These are phyloP conservation scores for Entelurus aequoreus DNA, from an alignment of 2,113 vertebrate species.

Conservation along the genomic window DNA sequence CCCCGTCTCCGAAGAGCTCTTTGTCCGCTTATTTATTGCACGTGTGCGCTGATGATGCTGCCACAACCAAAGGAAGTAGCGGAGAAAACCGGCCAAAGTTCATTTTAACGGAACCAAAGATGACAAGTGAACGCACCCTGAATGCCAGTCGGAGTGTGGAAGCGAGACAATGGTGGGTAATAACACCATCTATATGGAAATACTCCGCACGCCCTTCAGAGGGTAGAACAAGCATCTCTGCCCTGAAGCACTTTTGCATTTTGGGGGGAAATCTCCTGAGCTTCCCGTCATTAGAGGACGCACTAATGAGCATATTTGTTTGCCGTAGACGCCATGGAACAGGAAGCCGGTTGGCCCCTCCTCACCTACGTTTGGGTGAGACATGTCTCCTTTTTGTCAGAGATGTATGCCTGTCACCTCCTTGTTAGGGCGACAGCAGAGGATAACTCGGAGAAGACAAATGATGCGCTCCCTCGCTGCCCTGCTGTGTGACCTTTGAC, in stretches of 20 bases:
- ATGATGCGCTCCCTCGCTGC: constrained; percentile 34
- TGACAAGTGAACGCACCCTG: constrained; percentile 50
- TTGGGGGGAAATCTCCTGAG: constrained; percentile 47
- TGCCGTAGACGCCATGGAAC: constrained; percentile 1
- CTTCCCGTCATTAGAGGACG: constrained; percentile 40
- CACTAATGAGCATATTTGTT: constrained; percentile 56
- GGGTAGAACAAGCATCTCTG: constrained; percentile 50
- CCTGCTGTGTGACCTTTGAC: constrained; percentile 51
- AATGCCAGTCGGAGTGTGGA: constrained; percentile 60
- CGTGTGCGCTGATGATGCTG: too few species aligned
- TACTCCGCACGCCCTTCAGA: constrained; percentile 64
- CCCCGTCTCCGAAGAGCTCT: too few species aligned
- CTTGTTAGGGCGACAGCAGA: constrained; percentile 58
- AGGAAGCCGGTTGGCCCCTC: constrained; percentile 24
- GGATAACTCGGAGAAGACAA: constrained; percentile 50
- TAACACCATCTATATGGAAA: constrained; percentile 69
- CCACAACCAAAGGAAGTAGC: too few species aligned
- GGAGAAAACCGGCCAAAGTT: too few species aligned
- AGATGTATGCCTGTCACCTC: constrained; percentile 7
- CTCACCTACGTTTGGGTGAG: constrained; percentile 6
- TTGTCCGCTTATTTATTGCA: too few species aligned
- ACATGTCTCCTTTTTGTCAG: neutral
- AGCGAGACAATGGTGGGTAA: constrained; percentile 55
- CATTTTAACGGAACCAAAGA: constrained; percentile 32
- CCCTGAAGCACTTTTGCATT: constrained; percentile 42